These are phyloP conservation scores for Anolis sagrei DNA, from an alignment of 2,113 vertebrate genomes.

Conservation along the genomic window DNA sequence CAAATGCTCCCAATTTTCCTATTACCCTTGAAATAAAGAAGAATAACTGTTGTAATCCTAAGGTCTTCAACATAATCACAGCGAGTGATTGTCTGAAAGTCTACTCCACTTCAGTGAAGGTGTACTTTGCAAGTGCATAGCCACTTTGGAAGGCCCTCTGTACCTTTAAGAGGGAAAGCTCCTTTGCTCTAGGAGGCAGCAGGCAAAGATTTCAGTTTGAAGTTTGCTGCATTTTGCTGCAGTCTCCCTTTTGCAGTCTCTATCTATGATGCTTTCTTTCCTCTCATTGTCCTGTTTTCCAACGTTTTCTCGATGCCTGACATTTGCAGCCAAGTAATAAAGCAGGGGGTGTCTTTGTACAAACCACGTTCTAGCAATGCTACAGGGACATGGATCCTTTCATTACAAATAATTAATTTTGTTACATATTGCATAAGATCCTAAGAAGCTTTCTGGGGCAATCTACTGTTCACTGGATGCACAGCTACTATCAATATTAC, in stretches of 20 bases:
- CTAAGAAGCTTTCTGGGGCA: constrained; percentile 80
- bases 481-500: constrained; percentile 77
- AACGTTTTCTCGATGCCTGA: constrained; percentile 44
- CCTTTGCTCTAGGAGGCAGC: constrained; percentile 31
- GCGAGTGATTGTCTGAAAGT: not conserved
- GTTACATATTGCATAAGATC: constrained; percentile 78
- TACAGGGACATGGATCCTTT: constrained; percentile 65
- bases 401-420: constrained; percentile 81
- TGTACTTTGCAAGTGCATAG: not conserved
- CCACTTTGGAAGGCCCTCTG: not conserved
- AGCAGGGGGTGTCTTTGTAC: constrained; percentile 41
- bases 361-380: constrained; percentile 58
- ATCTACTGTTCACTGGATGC: constrained; percentile 70
- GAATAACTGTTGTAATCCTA: not conserved
- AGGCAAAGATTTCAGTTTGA: constrained; percentile 38
- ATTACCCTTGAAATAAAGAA: not conserved
- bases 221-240: constrained; percentile 75
- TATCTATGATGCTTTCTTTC: constrained; percentile 31
- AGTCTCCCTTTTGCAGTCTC: constrained; percentile 59
- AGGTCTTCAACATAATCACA: not conserved
- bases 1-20: not conserved
- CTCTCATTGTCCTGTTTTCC: constrained; percentile 35
- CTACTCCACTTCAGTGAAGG: not conserved
- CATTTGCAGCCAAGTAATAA: constrained; percentile 52
- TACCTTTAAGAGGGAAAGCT: constrained; percentile 35